Evolutionary conservation across 2,888 invertebrate species (phyloP), one percentile per base, ranked within the genome.

Genomic region (Troides helena): DNA sequence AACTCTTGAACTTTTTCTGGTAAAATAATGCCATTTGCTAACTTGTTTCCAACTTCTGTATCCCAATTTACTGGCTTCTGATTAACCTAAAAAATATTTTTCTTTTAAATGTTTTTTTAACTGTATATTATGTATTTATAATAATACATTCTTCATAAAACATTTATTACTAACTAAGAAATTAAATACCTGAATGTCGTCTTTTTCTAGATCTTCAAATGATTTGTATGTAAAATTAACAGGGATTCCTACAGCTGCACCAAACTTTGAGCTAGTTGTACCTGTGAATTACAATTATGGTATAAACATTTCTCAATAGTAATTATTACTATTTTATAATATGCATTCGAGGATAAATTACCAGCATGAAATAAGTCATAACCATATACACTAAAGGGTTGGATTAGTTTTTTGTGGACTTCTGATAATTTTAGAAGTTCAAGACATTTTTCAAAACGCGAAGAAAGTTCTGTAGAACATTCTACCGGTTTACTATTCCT

Each of bases 1-100:
- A 96, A 98, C 72, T 96, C 92, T 83, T 97, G 95, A 14, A 96
- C 97, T 72, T 95, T 94, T 73, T 96, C 96, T 18, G 96, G 95
- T n/a, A 98, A 81, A 4, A 96, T 85, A 43, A 97, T 80, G 0
- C 97, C 94, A 18, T 96, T 87, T 65, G 95, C 86, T 61, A 98
- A 88, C 68, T 94, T 84, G 75, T 94, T 84, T 0, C 95, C 96
- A 70, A 90, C 93, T 70, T 94, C 93, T 0, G 95, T 91, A 53
- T 90, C 88, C 95, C 96, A 96, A 75, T 95, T 88, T 0, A 97
- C 89, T 65, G 89, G 82, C 73, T 95, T 92, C 71, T 94, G 92
- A 61, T 94, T 93, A n/a, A 96, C 93, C 94, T 95, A 81, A 74
- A 86, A 69, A 67, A 69, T 72, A 68, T 57, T 23, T 62, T 65